Base-by-base conservation (phyloP, 2,113 vertebrate species). In the Etheostoma spectabile region DNA sequence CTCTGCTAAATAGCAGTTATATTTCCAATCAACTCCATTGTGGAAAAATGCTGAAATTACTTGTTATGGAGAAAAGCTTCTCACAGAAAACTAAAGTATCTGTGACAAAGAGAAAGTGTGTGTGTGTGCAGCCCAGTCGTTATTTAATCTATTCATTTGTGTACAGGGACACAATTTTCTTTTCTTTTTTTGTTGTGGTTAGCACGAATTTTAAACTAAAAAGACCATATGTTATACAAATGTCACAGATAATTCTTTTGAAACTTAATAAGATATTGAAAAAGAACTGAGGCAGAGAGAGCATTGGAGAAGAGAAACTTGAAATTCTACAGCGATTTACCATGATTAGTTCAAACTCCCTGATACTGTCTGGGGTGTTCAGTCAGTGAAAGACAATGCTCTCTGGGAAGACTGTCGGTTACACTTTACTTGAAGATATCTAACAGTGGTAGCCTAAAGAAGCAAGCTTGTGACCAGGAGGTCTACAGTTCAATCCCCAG, bases 61-160 rank as follows among this genome's bases (percentile, higher is more conserved):
- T 63, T 65, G 8, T 5, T 8, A 30, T 4, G 27, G 18, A 24
- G 6, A 73, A 5, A 42, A 62, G 45, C 8, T 19, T 80, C 35
- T 46, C n/a, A 61, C 4, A 62, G 13, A 73, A 14, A 60, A 70
- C 57, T 6, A 35, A 79, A 70, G 27, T 48, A 45, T 71, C 18
- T 77, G 21, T 27, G 30, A 59, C 14, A 59, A 42, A 22, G 49
- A 72, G 10, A 22, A 33, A 21, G 68, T 61, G 46, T 38, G 38
- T 38, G 38, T 35, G 33, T 35, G 33, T 30, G 27, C 27, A 27
- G 27, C 27, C 27, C 27, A 27, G 27, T 27, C 27, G 1, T 27
- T 27, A 27, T 27, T 27, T 27, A 27, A 27, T 27, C 2, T 27
- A 27, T 27, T 27, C 27, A 27, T 27, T 27, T 27, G 27, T 27